These are phyloP conservation scores for Hartigia nigra DNA, from an alignment of 2,888 invertebrate species.

Conservation along the genomic window DNA sequence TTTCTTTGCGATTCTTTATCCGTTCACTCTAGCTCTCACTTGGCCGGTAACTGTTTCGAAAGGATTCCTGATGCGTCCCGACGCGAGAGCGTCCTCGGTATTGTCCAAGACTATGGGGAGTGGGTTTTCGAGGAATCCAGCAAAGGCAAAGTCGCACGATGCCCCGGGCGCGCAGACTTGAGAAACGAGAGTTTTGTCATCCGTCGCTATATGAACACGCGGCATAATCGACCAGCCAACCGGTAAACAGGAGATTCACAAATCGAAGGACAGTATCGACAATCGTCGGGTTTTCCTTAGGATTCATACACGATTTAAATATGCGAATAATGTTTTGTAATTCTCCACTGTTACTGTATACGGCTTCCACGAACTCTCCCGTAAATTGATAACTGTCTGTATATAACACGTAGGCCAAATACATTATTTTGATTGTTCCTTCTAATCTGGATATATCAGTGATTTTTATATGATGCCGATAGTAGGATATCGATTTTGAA, in stretches of 20 bases:
- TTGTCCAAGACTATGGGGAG: slow-evolving; percentile 4
- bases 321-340: background rate
- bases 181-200: slow-evolving; percentile 33
- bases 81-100: background rate
- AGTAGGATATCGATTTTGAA: background rate
- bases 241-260: background rate
- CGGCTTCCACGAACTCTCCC: background rate
- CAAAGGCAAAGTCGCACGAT: background rate
- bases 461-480: too few relatives aligned
- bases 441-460: too few relatives aligned
- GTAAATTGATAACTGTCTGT: background rate
- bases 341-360: background rate
- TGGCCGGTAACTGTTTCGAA: background rate
- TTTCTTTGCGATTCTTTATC: background rate
- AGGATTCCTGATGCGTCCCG: background rate
- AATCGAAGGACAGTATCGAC: background rate
- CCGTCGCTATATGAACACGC: slow-evolving; percentile 3
- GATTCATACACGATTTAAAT: background rate
- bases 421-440: background rate
- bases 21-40: background rate
- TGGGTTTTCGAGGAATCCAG: slow-evolving; percentile 27
- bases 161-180: slow-evolving; percentile 23
- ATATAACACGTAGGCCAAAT: background rate
- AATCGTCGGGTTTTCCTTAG: slow-evolving; percentile 34
- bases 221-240: background rate